Evolutionary conservation across 2,797 vertebrate genomes (phyloP).

Genomic region (Gallirallus australis): DNA sequence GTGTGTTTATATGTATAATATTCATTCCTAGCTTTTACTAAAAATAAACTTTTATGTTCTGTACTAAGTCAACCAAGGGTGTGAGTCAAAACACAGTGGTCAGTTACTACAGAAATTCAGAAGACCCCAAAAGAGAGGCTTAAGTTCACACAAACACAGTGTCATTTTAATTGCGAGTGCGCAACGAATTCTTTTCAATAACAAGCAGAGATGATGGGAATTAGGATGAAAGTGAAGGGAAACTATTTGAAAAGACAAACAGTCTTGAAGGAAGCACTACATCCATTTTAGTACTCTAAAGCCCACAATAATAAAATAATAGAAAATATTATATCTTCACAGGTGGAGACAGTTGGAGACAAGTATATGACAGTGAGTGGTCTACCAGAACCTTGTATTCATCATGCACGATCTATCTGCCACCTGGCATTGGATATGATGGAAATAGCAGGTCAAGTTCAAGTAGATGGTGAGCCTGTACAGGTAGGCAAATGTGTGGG

Average conservation of each 20-base stretch:
- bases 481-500: conserved; percentile 83
- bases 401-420: conserved; percentile 96
- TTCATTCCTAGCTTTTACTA: neutral
- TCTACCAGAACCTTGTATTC: conserved; percentile 94
- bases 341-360: conserved; percentile 99
- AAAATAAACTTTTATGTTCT: neutral
- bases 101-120: neutral
- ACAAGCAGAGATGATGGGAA: neutral
- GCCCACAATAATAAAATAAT: neutral
- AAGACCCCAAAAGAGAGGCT: neutral
- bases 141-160: neutral
- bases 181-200: neutral
- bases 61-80: neutral
- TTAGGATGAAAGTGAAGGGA: neutral
- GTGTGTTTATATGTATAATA: neutral
- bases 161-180: neutral
- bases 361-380: conserved; percentile 99
- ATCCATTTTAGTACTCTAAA: neutral
- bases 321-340: conserved; percentile 37
- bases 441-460: conserved; percentile 98
- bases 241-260: neutral
- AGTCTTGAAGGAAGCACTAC: neutral
- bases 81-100: neutral
- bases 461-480: conserved; percentile 94
- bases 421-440: conserved; percentile 98